Evolutionary conservation across 37 sponge, comb jelly and placozoan species (phyloP).

Genomic region (Ephydatia muelleri): DNA sequence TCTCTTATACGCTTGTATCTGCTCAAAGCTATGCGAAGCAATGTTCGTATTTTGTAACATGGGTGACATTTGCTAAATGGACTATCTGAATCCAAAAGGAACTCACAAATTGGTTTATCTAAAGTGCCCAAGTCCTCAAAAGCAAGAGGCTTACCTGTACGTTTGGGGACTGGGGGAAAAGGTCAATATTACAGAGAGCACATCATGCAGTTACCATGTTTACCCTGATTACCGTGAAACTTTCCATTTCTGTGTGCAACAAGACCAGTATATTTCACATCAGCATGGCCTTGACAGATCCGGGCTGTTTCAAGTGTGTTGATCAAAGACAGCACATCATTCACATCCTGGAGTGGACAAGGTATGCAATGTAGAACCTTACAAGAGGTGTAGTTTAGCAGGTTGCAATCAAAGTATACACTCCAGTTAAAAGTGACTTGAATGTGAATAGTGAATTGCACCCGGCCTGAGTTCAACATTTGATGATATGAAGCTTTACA

Average conservation of each 20-base stretch:
- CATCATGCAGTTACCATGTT: too few relatives aligned
- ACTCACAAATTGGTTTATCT: background rate
- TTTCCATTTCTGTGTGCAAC: background rate
- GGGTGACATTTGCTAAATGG: background rate
- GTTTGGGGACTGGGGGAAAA: background rate
- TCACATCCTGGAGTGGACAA: background rate
- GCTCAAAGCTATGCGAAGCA: background rate
- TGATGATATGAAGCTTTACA: background rate
- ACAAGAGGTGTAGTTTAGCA: background rate
- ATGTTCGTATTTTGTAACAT: background rate
- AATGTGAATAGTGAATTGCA: background rate
- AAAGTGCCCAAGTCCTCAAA: background rate
- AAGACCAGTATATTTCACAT: background rate
- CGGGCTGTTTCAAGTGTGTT: background rate
- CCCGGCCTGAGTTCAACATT: background rate
- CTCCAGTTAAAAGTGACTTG: background rate
- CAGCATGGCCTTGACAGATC: background rate
- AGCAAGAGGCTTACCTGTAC: background rate
- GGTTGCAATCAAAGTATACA: background rate
- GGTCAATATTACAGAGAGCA: background rate
- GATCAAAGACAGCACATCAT: background rate
- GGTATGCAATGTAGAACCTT: background rate
- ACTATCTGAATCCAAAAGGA: background rate
- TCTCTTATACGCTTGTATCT: background rate
- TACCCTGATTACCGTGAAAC: background rate